phyloP scores from a whole-genome alignment of 2,113 vertebrate species.

The Cottus gobio region DNA sequence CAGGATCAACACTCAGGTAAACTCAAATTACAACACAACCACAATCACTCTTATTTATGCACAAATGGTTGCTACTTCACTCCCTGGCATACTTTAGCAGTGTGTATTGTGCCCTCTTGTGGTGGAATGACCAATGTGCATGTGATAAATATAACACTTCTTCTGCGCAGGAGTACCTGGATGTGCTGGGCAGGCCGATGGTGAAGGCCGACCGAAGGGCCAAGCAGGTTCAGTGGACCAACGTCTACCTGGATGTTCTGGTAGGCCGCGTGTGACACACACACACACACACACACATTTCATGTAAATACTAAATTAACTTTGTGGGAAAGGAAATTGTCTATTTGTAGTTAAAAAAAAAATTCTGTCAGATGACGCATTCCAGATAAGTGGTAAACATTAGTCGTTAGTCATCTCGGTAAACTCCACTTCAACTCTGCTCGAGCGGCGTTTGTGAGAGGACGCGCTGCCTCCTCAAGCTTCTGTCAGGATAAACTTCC shows the following conservation, averaged over 20 bases:
- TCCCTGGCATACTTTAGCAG: not conserved
- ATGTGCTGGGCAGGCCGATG: slow-evolving; percentile 97
- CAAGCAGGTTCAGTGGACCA: slow-evolving; percentile 98
- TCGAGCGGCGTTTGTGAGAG: slow-evolving; percentile 19
- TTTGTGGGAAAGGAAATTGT: not conserved
- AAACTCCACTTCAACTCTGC: slow-evolving; percentile 33
- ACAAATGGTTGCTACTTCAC: not conserved
- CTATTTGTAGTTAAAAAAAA: not conserved
- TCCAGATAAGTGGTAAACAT: slow-evolving; percentile 26
- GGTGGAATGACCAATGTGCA: slow-evolving; percentile 22
- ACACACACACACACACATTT: not conserved
- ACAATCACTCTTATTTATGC: not conserved
- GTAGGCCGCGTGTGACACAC: slow-evolving; percentile 79
- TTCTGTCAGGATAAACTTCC: slow-evolving; percentile 30
- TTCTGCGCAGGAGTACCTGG: slow-evolving; percentile 91
- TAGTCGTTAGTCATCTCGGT: slow-evolving; percentile 30
- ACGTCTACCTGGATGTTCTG: slow-evolving; percentile 96
- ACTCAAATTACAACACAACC: not conserved
- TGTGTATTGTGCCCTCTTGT: slow-evolving; percentile 58
- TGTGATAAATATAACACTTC: not conserved
- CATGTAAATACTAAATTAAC: not conserved
- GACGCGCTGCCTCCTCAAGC: not conserved
- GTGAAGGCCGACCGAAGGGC: slow-evolving; percentile 89
- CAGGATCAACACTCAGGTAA: slow-evolving; percentile 97
- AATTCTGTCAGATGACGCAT: slow-evolving; percentile 38